Percentiles rank a stretch among this genome's conserved stretches.
Conservation (phyloP, 2,113 vertebrate genomes). For the Dendrocopos noguchii region DNA sequence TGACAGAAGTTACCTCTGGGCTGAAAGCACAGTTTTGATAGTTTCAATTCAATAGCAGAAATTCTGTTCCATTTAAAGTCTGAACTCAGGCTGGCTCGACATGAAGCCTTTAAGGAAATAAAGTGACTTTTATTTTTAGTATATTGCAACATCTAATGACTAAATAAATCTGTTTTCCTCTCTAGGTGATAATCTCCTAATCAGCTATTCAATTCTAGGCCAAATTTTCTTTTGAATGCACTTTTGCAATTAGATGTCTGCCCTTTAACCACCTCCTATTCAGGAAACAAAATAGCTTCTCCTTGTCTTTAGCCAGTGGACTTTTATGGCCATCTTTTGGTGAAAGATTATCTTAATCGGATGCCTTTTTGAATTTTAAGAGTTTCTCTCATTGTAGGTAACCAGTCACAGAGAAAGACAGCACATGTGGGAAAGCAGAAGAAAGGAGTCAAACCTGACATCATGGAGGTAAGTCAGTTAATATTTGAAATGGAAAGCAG, state of each 20-base stretch:
- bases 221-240: not conserved
- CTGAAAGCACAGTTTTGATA: not conserved
- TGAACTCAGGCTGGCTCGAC: not conserved
- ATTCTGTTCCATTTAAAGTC: not conserved
- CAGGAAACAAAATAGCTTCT: not conserved
- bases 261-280: not conserved
- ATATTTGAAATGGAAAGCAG: not conserved
- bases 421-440: slow-evolving; percentile 45
- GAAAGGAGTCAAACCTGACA: slow-evolving; percentile 32
- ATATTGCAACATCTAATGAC: not conserved
- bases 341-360: not conserved
- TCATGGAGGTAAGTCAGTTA: slow-evolving; percentile 9
- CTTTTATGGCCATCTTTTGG: not conserved
- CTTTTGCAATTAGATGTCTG: not conserved
- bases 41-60: not conserved
- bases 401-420: slow-evolving; percentile 54
- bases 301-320: not conserved
- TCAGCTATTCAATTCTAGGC: not conserved
- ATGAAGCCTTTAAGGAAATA: not conserved
- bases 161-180: not conserved
- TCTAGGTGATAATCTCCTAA: not conserved
- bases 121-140: not conserved
- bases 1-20: not conserved
- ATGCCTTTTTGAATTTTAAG: slow-evolving; percentile 13
- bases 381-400: slow-evolving; percentile 57